These are phyloP conservation scores for Heteropelma amictum DNA, from an alignment of 2,888 invertebrate species.

Conservation along the genomic window DNA sequence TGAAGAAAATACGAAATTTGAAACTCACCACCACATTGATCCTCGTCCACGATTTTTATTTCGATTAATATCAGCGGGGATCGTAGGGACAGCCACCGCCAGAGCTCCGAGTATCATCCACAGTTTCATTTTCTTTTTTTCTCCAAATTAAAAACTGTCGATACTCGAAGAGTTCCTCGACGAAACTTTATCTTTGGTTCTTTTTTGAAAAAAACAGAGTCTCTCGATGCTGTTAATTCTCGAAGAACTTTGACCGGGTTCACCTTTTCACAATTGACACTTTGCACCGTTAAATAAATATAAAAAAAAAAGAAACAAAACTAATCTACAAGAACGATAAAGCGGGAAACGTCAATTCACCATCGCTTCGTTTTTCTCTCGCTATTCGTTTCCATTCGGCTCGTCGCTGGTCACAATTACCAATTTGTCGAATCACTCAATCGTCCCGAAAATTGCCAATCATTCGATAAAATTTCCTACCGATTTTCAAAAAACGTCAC, in stretches of 20 bases:
- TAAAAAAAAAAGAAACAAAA: neutral
- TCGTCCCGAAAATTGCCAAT: no score
- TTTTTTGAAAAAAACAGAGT: neutral
- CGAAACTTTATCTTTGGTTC: neutral
- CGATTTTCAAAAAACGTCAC: no score
- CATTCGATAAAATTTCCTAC: no score
- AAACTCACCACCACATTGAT: slow-evolving; percentile 93
- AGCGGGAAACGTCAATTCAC: slow-evolving; percentile 37
- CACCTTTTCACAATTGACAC: slow-evolving; percentile 30
- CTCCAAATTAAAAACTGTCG: slow-evolving; percentile 12
- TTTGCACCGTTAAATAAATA: slow-evolving; percentile 12
- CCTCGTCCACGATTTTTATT: slow-evolving; percentile 88
- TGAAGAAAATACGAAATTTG: neutral
- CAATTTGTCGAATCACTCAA: neutral
- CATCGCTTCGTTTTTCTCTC: slow-evolving; percentile 11
- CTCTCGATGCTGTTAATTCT: no score
- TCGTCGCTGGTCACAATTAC: neutral
- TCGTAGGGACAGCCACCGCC: slow-evolving; percentile 80
- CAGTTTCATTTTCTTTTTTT: slow-evolving; percentile 66
- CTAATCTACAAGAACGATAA: neutral
- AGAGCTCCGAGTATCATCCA: slow-evolving; percentile 76
- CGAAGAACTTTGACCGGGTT: neutral
- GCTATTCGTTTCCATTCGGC: neutral
- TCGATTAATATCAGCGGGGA: slow-evolving; percentile 72
- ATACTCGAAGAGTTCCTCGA: slow-evolving; percentile 50